phyloP scores from a whole-genome alignment of 1,140 invertebrate species.

The Lepidotrigona ventralis region DNA sequence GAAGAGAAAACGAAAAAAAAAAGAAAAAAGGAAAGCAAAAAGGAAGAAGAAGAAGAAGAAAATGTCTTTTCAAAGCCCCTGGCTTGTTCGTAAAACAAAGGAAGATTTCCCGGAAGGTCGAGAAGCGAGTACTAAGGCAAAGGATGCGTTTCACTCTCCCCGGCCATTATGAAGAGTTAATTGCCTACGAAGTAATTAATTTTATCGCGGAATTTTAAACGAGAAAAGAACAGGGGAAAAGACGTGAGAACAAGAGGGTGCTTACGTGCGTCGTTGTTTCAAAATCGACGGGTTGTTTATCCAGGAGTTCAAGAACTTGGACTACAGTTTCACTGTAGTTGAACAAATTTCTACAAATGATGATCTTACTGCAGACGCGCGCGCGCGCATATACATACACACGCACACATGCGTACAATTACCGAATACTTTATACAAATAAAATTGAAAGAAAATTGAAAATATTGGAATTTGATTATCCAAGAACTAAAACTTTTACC shows the following conservation, averaged over 20 bases:
- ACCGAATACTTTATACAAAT: not conserved
- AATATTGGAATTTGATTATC: not conserved
- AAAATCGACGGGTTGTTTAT: not conserved
- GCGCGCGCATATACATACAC: too few species aligned
- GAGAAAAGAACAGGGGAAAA: not conserved
- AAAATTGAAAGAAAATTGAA: not conserved
- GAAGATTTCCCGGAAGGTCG: slow-evolving; percentile 15
- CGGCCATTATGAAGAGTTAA: slow-evolving; percentile 17
- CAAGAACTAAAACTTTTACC: not conserved
- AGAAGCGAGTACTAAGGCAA: slow-evolving; percentile 11
- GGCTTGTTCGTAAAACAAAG: slow-evolving; percentile 30
- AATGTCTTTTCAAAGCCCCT: slow-evolving; percentile 23
- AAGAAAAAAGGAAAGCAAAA: too few species aligned
- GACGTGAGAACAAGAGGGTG: not conserved
- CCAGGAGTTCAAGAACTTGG: not conserved
- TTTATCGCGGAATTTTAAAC: not conserved
- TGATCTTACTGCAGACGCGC: not conserved
- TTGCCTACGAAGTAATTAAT: slow-evolving; percentile 28
- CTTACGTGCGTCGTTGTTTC: not conserved
- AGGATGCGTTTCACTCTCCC: slow-evolving; percentile 10
- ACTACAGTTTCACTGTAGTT: not conserved
- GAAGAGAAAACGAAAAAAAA: not conserved
- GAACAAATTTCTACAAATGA: not conserved
- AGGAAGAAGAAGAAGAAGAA: too few species aligned
- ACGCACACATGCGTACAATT: too few species aligned